Base-by-base conservation (phyloP, 2,797 vertebrate species). In the Chelmon rostratus region DNA sequence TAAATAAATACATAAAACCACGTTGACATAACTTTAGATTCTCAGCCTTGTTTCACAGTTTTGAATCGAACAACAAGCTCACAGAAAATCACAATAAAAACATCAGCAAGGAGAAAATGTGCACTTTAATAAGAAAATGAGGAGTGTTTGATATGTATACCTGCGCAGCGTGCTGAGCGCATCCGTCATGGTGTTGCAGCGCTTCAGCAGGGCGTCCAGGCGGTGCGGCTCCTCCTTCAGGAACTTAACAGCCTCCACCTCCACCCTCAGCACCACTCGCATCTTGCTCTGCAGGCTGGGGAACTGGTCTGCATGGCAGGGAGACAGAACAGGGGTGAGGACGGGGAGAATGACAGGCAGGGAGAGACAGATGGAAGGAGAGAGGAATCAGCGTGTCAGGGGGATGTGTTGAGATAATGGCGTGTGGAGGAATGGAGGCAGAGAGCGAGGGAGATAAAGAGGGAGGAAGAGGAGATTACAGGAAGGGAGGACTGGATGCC, bases 191-290 rank as follows among this genome's bases (percentile, higher is more conserved):
- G 78, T 95, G 81, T 96, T 96, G 91, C 98, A 98, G 82, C 98
- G 97, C 83, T 97, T 98, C 81, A 99, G 96, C 59, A 99, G 94
- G 8, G 97, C 96, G 0, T 99, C 98, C 56, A 99, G 96, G 13
- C 98, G 96, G 74, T 96, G 97, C 0, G 98, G 98, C 86, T 99
- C 98, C 89, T 99, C 98, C 88, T 98, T 99, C 86, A 99, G 95
- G 93, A 99, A 99, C 86, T 99, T 99, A 7, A 99, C 98, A 0
- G 98, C 98, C 86, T 99, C 98, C 78, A 98, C 98, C 94, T 99
- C 98, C 86, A 98, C 98, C 2, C 98, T 90, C 73, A 99, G 94
- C 88, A 99, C 97, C 69, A 99, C 97, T 0, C 98, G 95, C 98
- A 99, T 98, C 95, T 98, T 98, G 95, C 98, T 98, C 95, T 99